Evolutionary conservation across 2,888 invertebrate species (phyloP), one percentile per base, ranked within the genome.

Genomic region (Marronus borbonicus): DNA sequence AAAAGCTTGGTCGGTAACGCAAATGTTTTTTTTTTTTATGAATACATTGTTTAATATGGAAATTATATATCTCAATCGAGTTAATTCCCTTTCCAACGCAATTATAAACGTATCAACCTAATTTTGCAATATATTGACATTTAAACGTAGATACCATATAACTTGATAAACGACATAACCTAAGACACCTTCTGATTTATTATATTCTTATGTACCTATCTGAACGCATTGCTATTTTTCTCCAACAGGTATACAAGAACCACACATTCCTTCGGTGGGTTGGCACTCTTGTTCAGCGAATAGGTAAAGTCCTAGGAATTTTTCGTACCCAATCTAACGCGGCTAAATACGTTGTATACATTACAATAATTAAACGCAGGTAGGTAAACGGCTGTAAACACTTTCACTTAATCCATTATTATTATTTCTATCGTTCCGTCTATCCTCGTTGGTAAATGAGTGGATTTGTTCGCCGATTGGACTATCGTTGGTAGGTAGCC

Each of bases 91-190:
- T 58, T 72, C 39, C 58, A 66, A 44, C n/a, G 72, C 17, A 39
- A 39, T 72, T 72, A 72, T 58, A 55, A 12, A 58, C n/a, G 36
- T 58, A 58, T 58, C 58, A 72, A 72, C 55, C 72, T 72, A 72
- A 72, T 72, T 72, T 72, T 72, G 72, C 72, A 72, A 72, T 60
- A 72, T 20, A 52, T 36, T 58, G 72, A 72, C 72, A 72, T 72
- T 72, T 58, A 72, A 72, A 31, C 55, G 31, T 70, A 70, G 58
- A 58, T 60, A 60, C 58, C 58, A n/a, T 14, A 58, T 72, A 72
- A 39, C 58, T 58, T 39, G 58, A 72, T 72, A 72, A 72, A 58
- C 20, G 72, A 72, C 72, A 69, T 50, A 55, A 72, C 36, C 72
- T 72, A 39, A 72, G 60, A 58, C 58, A 58, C 72, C 39, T 31